Evolutionary conservation across 2,888 invertebrate species (phyloP).

Genomic region (Epistrophe eligans): DNA sequence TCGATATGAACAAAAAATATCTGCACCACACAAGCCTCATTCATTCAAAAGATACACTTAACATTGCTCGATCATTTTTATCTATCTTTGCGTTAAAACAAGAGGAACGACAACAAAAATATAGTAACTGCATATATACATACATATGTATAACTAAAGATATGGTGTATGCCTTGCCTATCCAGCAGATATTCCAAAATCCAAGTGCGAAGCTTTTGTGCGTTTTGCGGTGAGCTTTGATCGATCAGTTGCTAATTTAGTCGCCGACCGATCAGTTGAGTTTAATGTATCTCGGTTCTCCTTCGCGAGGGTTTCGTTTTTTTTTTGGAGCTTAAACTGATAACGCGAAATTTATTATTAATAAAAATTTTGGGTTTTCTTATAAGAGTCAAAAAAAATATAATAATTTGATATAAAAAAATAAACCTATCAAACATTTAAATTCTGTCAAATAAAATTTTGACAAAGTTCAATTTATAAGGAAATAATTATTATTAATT

Average conservation of each 20-base stretch:
- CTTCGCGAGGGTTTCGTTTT: constrained; percentile 53
- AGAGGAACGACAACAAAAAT: constrained; percentile 26
- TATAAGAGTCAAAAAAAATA: not conserved
- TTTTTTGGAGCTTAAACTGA: constrained; percentile 33
- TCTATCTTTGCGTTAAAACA: constrained; percentile 48
- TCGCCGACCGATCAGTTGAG: constrained; percentile 72
- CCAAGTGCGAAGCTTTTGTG: constrained; percentile 63
- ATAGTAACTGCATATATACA: not conserved
- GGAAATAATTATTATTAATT: not conserved
- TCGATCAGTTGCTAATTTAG: constrained; percentile 76
- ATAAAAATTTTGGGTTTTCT: constrained; percentile 21
- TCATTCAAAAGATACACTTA: constrained; percentile 51
- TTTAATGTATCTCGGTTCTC: constrained; percentile 61
- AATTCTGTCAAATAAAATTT: constrained; percentile 2
- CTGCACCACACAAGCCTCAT: constrained; percentile 52
- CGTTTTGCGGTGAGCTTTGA: constrained; percentile 66
- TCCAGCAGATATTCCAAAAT: constrained; percentile 19
- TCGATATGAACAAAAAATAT: constrained; percentile 50
- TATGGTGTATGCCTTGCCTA: constrained; percentile 12
- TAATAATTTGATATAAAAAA: not conserved
- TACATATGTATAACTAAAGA: not conserved
- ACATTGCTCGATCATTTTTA: constrained; percentile 56
- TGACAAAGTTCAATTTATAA: constrained; percentile 13
- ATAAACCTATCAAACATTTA: constrained; percentile 18
- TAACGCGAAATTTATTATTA: constrained; percentile 70